Conservation (phyloP, 2,797 vertebrate genomes). For the Craterocephalus amniculus region DNA sequence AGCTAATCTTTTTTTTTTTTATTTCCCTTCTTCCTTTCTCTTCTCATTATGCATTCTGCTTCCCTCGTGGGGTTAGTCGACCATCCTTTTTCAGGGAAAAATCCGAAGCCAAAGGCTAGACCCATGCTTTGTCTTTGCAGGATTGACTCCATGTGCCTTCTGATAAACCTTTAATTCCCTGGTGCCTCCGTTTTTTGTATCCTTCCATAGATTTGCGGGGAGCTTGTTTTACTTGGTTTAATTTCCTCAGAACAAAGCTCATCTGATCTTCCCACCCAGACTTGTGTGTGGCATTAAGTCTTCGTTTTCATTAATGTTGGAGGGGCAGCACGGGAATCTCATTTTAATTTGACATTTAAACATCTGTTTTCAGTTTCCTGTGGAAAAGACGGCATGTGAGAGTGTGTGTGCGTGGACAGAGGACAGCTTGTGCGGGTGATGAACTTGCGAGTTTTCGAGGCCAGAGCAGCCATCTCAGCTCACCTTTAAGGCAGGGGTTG, state of each 20-base stretch:
- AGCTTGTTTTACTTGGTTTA: conserved; percentile 82
- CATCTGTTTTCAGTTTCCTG: conserved; percentile 86
- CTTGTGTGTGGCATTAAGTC: conserved; percentile 80
- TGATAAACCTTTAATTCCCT: conserved; percentile 79
- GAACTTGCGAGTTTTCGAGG: conserved; percentile 53
- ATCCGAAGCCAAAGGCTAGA: conserved; percentile 55
- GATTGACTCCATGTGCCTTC: conserved; percentile 67
- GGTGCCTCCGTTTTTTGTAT: conserved; percentile 72
- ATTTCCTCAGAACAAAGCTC: conserved; percentile 86
- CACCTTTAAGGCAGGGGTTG: conserved; percentile 60
- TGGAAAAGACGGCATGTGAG: conserved; percentile 44
- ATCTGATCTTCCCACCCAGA: conserved; percentile 77
- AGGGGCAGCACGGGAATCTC: conserved; percentile 80
- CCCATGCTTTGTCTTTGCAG: conserved; percentile 58
- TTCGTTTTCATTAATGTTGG: conserved; percentile 85
- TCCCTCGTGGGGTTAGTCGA: conserved; percentile 28
- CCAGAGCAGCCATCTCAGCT: conserved; percentile 48
- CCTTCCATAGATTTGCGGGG: conserved; percentile 67
- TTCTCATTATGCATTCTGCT: conserved; percentile 38
- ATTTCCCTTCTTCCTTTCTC: conserved; percentile 23
- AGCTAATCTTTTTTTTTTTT: conserved; percentile 7
- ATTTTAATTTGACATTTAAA: conserved; percentile 88
- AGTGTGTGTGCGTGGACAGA: conserved; percentile 23
- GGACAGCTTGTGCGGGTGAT: conserved; percentile 51
- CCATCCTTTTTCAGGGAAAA: conserved; percentile 56